Base-by-base conservation (phyloP, 2,797 vertebrate genomes). In the Sebastolobus alascanus region DNA sequence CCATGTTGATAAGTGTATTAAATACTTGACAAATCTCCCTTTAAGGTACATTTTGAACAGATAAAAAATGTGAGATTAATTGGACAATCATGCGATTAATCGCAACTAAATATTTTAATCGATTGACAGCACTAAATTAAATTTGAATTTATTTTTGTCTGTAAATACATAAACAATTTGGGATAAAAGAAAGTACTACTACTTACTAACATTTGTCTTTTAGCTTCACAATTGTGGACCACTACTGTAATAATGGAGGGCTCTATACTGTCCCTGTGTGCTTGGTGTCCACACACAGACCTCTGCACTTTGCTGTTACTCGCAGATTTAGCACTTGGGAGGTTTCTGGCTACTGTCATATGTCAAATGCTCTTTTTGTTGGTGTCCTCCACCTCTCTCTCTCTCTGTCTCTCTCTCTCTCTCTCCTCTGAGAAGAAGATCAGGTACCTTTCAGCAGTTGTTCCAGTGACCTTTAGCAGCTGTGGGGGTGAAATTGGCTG, bases 391-490 rank as follows among this genome's bases (percentile, higher is more conserved):
- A 73, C 29, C 71, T 33, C 10, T 35, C 54, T 67, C 52, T 12
- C 8, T 31, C 12, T 38, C 37, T 56, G 2, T 58, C 27, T 56
- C 67, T 18, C 37, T 52, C 18, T 58, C 8, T 68, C 25, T 38
- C 16, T 40, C 56, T 88, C 79, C 76, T 85, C 87, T 80, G 87
- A 91, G 86, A 81, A 87, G 83, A 90, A 82, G 79, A 84, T 88
- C 79, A 85, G 73, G 75, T 77, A 82, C 86, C 60, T 70, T 85
- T 89, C 82, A 84, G 76, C 86, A 87, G 91, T 94, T 90, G 86
- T 86, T 91, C 89, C 52, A 37, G 83, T 94, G 94, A 95, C 93
- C 94, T 96, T 95, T 94, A 92, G 81, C 89, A 90, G 90, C 88
- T 88, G 91, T 60, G 74, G 83, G 79, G 86, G 80, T 86, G 87